Percentiles rank a stretch among this genome's conserved stretches.
phyloP scores from a whole-genome alignment of 2,797 vertebrate genomes.

The Lates japonicus region DNA sequence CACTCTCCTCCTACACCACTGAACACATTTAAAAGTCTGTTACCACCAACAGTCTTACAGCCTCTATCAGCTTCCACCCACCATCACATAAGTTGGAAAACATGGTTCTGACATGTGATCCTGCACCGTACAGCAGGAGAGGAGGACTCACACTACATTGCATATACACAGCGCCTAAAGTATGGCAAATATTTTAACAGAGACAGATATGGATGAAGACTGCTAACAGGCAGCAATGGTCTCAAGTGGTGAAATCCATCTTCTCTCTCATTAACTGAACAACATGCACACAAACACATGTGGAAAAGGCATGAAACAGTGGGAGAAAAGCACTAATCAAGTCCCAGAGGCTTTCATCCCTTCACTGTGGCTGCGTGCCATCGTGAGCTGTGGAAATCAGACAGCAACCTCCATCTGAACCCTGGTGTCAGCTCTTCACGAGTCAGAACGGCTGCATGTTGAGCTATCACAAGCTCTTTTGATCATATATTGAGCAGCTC shows the following conservation, averaged over 20 bases:
- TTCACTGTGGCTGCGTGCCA: constrained; percentile 36
- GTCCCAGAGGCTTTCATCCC: constrained; percentile 52
- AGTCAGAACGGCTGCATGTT: neutral
- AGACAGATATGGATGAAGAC: constrained; percentile 38
- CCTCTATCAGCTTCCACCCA: constrained; percentile 41
- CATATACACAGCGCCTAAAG: constrained; percentile 2
- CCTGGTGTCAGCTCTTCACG: neutral
- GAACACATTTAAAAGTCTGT: neutral
- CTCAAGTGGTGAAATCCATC: constrained; percentile 51
- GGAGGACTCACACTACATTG: constrained; percentile 4
- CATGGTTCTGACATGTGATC: constrained; percentile 9
- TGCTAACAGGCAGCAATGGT: constrained; percentile 10
- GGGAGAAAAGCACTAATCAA: constrained; percentile 62
- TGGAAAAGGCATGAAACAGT: constrained; percentile 34
- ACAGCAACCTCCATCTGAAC: constrained; percentile 21
- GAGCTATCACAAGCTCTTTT: constrained; percentile 10
- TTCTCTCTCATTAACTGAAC: constrained; percentile 45
- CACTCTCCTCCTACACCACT: neutral
- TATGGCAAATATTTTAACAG: constrained; percentile 11
- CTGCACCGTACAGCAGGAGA: neutral
- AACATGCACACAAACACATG: constrained; percentile 23
- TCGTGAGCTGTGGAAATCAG: constrained; percentile 5
- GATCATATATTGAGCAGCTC: constrained; percentile 32
- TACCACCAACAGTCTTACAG: constrained; percentile 11
- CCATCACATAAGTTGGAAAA: constrained; percentile 13